Evolutionary conservation across 2,888 invertebrate genomes (phyloP).

Genomic region (Priocnemis perturbator): DNA sequence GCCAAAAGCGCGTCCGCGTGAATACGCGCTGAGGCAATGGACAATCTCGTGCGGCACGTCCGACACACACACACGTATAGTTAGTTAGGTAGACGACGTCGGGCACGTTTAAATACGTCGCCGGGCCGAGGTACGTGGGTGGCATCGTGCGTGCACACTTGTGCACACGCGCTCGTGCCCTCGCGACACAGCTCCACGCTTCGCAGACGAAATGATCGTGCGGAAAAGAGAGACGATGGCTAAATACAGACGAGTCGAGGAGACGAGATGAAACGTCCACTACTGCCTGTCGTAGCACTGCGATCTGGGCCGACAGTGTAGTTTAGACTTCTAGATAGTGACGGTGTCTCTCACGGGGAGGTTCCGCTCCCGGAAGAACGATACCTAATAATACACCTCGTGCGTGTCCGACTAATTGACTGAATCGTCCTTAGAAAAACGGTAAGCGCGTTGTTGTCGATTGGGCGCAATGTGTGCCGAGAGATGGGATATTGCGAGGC

Average conservation of each 20-base stretch:
- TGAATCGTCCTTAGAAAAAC: constrained; percentile 50
- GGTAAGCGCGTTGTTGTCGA: constrained; percentile 32
- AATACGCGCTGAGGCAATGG: too few species aligned
- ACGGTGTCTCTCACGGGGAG: constrained; percentile 66
- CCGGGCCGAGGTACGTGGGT: constrained; percentile 8
- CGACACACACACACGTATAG: too few species aligned
- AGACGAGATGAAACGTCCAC: constrained; percentile 25
- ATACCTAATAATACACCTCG: constrained; percentile 26
- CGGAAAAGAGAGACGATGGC: constrained; percentile 7
- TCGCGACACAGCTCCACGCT: too few species aligned
- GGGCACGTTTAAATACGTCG: background rate
- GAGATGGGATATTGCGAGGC: too few species aligned
- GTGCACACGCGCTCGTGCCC: background rate
- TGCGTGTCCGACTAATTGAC: constrained; percentile 22
- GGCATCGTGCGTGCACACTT: background rate
- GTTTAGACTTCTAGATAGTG: constrained; percentile 56
- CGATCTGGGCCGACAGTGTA: constrained; percentile 14
- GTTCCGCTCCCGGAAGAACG: constrained; percentile 43
- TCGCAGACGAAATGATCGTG: too few species aligned
- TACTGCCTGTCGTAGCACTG: background rate
- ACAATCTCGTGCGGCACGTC: too few species aligned
- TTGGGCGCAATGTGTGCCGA: background rate
- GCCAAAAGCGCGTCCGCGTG: too few species aligned
- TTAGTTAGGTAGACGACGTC: background rate
- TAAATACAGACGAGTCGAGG: constrained; percentile 12